Conservation (phyloP, 2,113 vertebrate species). For the Clarias gariepinus region DNA sequence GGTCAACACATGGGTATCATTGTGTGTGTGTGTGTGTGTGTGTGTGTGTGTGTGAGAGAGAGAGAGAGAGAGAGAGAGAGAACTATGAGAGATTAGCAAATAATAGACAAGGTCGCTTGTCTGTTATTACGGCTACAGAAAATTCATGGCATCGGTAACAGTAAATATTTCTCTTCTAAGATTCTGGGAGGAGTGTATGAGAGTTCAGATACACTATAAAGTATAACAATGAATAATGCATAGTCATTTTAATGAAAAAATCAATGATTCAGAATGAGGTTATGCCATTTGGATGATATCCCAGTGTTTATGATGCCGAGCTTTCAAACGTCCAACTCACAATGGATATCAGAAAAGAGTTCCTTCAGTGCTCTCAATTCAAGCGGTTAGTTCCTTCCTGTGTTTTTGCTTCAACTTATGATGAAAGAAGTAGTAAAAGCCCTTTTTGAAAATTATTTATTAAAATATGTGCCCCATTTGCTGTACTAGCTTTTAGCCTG, state of each 20-base stretch:
- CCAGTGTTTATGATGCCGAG: slow-evolving; percentile 5
- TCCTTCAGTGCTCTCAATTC: neutral
- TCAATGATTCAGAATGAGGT: slow-evolving; percentile 33
- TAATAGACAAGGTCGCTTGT: slow-evolving; percentile 30
- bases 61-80: neutral
- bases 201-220: neutral
- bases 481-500: neutral
- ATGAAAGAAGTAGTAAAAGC: neutral
- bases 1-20: neutral
- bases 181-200: neutral
- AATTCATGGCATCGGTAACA: neutral
- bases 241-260: slow-evolving; percentile 15
- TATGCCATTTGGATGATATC: slow-evolving; percentile 21
- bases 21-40: slow-evolving; percentile 8
- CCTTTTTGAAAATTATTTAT: neutral
- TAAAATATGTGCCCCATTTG: neutral
- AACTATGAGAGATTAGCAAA: neutral
- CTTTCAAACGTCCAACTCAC: neutral
- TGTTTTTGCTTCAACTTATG: neutral
- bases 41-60: neutral
- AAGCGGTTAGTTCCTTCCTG: neutral
- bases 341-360: neutral
- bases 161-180: neutral
- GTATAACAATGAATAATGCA: slow-evolving; percentile 19
- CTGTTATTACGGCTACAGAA: slow-evolving; percentile 30